Percentiles rank a stretch among this genome's conserved stretches.
Conservation (phyloP, 2,888 invertebrate species). For the Drosophila mimica region DNA sequence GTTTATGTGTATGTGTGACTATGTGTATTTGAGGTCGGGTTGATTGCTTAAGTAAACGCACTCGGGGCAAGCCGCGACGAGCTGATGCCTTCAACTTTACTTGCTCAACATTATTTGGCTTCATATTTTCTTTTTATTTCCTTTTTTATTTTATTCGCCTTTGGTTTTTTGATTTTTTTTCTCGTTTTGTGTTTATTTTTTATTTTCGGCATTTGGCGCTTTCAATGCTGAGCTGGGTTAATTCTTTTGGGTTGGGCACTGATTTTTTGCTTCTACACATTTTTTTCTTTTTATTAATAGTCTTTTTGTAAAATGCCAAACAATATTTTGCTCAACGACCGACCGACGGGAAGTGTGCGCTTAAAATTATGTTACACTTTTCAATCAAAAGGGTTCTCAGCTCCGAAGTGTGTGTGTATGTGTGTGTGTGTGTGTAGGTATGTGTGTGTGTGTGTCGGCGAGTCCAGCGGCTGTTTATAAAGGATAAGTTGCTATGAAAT, state of each 20-base stretch:
- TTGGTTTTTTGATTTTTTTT: conserved; percentile 34
- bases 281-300: conserved; percentile 68
- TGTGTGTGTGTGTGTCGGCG: conserved; percentile 17
- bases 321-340: conserved; percentile 56
- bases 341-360: conserved; percentile 61
- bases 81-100: conserved; percentile 71
- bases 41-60: conserved; percentile 81
- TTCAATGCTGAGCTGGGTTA: conserved; percentile 62
- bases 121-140: conserved; percentile 50
- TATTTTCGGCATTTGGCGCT: conserved; percentile 46
- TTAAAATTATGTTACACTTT: conserved; percentile 73
- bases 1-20: conserved; percentile 1
- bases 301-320: conserved; percentile 69
- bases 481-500: conserved; percentile 73
- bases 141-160: conserved; percentile 19
- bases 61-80: conserved; percentile 66
- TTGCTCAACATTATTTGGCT: conserved; percentile 63
- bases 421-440: neutral
- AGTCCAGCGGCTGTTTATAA: conserved; percentile 74
- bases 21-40: conserved; percentile 75
- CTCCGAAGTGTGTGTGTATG: neutral
- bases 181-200: conserved; percentile 37
- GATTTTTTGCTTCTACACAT: conserved; percentile 65
- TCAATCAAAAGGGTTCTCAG: conserved; percentile 57
- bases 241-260: conserved; percentile 63